Base-by-base conservation (phyloP, 2,113 vertebrate species). In the Dipodomys ordii region DNA sequence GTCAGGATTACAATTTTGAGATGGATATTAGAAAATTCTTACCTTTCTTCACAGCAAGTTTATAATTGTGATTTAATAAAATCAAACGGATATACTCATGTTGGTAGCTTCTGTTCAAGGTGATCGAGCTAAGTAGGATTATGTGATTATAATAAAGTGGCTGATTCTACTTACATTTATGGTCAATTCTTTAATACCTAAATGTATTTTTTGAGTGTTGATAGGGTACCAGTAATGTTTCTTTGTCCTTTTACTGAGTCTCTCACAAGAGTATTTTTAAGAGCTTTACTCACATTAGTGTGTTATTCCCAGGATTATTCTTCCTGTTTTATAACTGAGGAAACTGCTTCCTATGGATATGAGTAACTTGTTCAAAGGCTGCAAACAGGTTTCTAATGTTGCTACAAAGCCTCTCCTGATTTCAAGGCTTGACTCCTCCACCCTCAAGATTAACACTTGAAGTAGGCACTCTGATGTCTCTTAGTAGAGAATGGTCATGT, bases 241-340 rank as follows among this genome's bases (percentile, higher is more conserved):
- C 89, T 95, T 92, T 89, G 83, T 91, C 93, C 69, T 96, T 92
- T 95, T 78, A 79, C 71, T 92, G 83, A 25, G 35, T 44, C 53
- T 90, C 78, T 96, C 76, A 90, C 4, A 76, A 95, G 88, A 97
- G 90, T 90, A 90, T 94, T 83, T 93, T 87, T 83, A 95, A 97
- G 92, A 95, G 90, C 93, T 97, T 95, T 94, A 94, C 88, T 87
- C 96, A 86, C 85, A 65, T 96, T 97, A 94, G 71, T 95, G 71
- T 93, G 82, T 82, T 96, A 96, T 93, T 96, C 95, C 93, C 93
- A 93, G 83, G 91, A 95, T 94, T 95, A 92, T 76, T 86, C 49
- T 95, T 95, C 82, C 90, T 95, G 69, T 91, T 95, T 96, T 95
- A 89, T 92, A 96, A 93, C 60, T 23, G 67, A 96, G 84, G 74